Evolutionary conservation across 2,888 invertebrate species (phyloP).

Genomic region (Nowickia ferox): DNA sequence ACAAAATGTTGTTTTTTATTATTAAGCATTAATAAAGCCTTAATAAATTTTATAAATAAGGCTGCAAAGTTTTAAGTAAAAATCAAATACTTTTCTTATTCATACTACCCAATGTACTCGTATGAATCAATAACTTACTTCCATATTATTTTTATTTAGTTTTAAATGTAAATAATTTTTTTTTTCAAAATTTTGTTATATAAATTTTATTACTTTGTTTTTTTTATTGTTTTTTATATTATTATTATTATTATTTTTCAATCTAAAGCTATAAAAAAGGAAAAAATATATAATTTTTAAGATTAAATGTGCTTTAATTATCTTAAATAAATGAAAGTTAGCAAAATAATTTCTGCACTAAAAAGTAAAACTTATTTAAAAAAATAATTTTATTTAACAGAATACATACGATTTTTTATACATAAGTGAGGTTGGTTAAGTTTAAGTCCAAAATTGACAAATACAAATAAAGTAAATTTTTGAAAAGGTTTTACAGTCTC

Average conservation of each 20-base stretch:
- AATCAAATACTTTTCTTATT: background rate
- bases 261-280: conserved; percentile 73
- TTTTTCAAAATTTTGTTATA: conserved; percentile 62
- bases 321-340: background rate
- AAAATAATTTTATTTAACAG: background rate
- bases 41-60: no score
- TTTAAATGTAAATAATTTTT: conserved; percentile 65
- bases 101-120: no score
- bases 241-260: background rate
- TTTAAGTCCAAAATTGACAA: conserved; percentile 17
- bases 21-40: no score
- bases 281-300: conserved; percentile 74
- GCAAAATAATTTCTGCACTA: conserved; percentile 8
- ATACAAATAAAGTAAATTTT: background rate
- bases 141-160: conserved; percentile 11
- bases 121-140: background rate
- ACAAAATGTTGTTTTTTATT: no score
- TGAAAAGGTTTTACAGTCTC: conserved; percentile 42
- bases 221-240: background rate
- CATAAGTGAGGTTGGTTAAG: background rate
- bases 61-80: background rate
- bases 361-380: conserved; percentile 2
- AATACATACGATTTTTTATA: background rate
- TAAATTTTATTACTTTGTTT: conserved; percentile 28
- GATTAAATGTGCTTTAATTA: background rate